Conservation (phyloP, 2,888 invertebrate species). For the Amphipoea lucens region DNA sequence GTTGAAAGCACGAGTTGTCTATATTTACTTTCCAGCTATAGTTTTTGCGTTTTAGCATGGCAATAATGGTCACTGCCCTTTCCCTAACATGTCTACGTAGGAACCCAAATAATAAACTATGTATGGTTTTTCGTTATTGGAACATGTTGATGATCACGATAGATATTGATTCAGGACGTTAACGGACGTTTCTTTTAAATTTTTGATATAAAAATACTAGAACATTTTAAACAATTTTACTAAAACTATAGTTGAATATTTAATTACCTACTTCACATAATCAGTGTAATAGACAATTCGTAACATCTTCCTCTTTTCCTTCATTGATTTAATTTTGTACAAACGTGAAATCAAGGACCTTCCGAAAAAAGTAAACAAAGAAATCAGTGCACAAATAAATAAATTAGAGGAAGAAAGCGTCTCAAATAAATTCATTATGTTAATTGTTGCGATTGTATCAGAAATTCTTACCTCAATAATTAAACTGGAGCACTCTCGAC, state of each 20-base stretch:
- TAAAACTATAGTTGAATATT: no score
- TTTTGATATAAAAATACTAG: no score
- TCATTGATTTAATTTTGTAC: not conserved
- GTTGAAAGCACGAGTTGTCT: constrained; percentile 30
- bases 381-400: constrained; percentile 42
- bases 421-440: constrained; percentile 66
- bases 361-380: constrained; percentile 15
- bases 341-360: not conserved
- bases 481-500: constrained; percentile 70
- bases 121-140: not conserved
- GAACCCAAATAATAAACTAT: not conserved
- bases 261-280: no score
- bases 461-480: constrained; percentile 68
- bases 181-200: not conserved
- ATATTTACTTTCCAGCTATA: constrained; percentile 26
- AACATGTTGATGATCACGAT: not conserved
- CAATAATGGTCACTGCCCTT: not conserved
- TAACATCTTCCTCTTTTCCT: not conserved
- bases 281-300: not conserved
- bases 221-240: no score
- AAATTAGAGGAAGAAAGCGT: constrained; percentile 43
- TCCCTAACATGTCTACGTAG: not conserved
- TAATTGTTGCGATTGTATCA: constrained; percentile 66
- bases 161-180: not conserved
- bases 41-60: not conserved